Base-by-base conservation (phyloP, 1,140 invertebrate genomes). In the Bombus polaris region DNA sequence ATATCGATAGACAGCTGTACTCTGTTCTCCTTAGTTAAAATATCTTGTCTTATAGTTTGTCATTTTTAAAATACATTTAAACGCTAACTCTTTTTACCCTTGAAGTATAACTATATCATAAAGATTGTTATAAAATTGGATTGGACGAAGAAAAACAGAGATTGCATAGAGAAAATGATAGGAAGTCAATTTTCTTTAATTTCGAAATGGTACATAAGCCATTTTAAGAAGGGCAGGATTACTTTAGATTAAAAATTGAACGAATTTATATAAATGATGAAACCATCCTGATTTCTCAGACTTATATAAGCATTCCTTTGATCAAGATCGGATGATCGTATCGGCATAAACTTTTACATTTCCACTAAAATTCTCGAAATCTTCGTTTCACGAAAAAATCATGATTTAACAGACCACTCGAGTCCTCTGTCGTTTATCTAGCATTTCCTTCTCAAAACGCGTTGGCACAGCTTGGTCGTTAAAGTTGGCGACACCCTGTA, bases 401-500 rank as follows among this genome's bases (percentile, higher is more conserved):
- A 25, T 1, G 3, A 65, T 32, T 65, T 44, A 78, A 65, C 42
- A 25, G 35, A 65, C 6, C 75, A 10, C 59, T 53, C 28, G 35
- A 18, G 12, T 62, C 35, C 35, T 12, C 66, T 37, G 32, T 68
- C 65, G 32, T 59, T 70, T 75, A 65, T 66, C 59, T 53, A 37
- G 9, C 37, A 13, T 59, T 39, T 12, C 2, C 15, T 32, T 35
- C 35, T 8, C 12, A n/a, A 32, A 57, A 44, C 32, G 15, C 68
- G 66, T 78, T 78, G 37, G 47, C 65, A 42, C 39, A 12, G 37
- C 22, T 28, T n/a, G 74, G 35, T 57, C 73, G 57, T 66, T 82
- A 82, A 79, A 71, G 32, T 71, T 68, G 15, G 66, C n/a, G 42
- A 79, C 65, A 47, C 57, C 76, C 75, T 35, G 66, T 70, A 57